A percentile compares a stretch with the other conserved stretches of the same genome.
phyloP scores from a whole-genome alignment of 2,888 invertebrate species.

The Carterocephalus palaemon region DNA sequence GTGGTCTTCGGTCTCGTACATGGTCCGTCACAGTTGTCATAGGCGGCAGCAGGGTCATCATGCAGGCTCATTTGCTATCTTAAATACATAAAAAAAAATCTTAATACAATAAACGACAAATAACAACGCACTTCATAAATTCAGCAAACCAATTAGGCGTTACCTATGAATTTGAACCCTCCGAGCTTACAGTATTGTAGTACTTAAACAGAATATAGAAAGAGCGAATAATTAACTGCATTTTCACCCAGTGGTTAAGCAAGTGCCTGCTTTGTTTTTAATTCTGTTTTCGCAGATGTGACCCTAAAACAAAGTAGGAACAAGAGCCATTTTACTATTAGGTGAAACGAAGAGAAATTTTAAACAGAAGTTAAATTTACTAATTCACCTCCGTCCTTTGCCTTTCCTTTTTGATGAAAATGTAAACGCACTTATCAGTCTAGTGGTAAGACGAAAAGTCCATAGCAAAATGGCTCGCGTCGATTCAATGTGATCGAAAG shows the following conservation, averaged over 20 bases:
- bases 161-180: conserved; percentile 2
- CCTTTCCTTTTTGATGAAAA: not conserved
- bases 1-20: too few species aligned
- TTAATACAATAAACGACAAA: not conserved
- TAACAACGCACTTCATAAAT: conserved; percentile 1
- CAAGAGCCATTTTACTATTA: conserved; percentile 14
- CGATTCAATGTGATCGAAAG: too few species aligned
- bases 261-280: not conserved
- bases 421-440: not conserved
- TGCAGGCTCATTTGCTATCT: too few species aligned
- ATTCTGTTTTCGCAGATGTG: conserved; percentile 5
- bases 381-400: not conserved
- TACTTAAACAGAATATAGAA: not conserved
- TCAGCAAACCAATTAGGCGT: conserved; percentile 1
- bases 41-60: too few species aligned
- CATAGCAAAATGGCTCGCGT: too few species aligned
- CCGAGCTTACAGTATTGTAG: not conserved
- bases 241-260: not conserved
- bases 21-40: too few species aligned
- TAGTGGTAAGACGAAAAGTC: too few species aligned
- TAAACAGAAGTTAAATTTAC: not conserved
- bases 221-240: conserved; percentile 1
- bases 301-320: conserved; percentile 5
- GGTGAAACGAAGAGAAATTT: conserved; percentile 12
- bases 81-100: too few species aligned